These are phyloP conservation scores for Lindbergichthys nudifrons DNA, from an alignment of 2,797 vertebrate genomes.

Conservation along the genomic window DNA sequence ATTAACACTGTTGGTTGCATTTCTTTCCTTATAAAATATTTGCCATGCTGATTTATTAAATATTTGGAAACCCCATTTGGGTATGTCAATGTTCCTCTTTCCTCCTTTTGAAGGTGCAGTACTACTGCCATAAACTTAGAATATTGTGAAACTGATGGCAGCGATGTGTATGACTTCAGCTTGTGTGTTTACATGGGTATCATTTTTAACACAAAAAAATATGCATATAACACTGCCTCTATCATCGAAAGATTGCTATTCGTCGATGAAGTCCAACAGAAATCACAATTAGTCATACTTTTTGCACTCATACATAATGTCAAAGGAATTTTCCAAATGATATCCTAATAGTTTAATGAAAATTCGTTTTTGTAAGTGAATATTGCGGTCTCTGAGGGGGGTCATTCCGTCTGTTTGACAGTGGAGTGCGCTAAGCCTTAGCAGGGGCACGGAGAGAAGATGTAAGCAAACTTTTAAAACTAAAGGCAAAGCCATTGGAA, in stretches of 20 bases:
- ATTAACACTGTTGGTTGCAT: background rate
- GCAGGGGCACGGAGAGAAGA: background rate
- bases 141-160: background rate
- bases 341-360: background rate
- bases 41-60: background rate
- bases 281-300: background rate
- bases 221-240: background rate
- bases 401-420: background rate
- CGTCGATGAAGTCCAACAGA: background rate
- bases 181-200: background rate
- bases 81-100: background rate
- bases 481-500: background rate
- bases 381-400: too few relatives aligned
- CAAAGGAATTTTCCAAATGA: background rate
- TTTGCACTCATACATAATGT: background rate
- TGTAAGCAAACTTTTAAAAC: background rate
- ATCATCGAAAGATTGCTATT: background rate
- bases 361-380: too few relatives aligned
- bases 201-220: background rate
- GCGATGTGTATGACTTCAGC: background rate
- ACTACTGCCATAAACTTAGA: background rate
- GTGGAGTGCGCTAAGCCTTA: background rate
- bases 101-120: background rate
- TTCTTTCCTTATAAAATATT: background rate
- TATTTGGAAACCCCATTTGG: background rate